Conservation (phyloP, 1,140 invertebrate species). For the Drosophila sproati region DNA sequence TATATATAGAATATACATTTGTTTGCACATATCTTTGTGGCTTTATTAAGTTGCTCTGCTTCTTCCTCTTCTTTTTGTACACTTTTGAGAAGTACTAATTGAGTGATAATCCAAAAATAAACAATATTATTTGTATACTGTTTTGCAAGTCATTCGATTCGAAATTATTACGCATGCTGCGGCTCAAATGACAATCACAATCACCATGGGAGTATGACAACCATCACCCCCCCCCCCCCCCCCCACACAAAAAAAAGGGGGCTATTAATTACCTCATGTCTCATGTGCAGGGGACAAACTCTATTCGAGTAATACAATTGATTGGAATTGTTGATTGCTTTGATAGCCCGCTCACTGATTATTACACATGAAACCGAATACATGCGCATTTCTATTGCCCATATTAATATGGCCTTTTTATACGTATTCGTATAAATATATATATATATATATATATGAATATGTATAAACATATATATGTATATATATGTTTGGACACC, state of each 20-base stretch:
- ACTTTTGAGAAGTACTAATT: not conserved
- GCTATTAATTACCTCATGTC: slow-evolving; percentile 35
- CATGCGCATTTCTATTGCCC: not conserved
- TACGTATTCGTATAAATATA: not conserved
- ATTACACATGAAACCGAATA: slow-evolving; percentile 3
- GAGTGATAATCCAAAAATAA: not conserved
- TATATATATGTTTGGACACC: not conserved
- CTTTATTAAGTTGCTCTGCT: not conserved
- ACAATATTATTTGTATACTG: not conserved
- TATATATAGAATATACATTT: not conserved
- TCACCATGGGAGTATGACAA: slow-evolving; percentile 32
- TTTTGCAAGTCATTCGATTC: slow-evolving; percentile 11
- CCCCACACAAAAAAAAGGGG: not conserved
- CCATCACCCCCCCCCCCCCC: not conserved
- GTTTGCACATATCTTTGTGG: not conserved
- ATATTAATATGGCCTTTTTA: slow-evolving; percentile 8
- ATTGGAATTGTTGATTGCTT: slow-evolving; percentile 30
- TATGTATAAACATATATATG: not conserved
- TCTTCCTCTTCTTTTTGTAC: not conserved
- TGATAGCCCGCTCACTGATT: slow-evolving; percentile 16
- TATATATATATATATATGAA: slow-evolving; percentile 8
- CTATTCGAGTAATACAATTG: slow-evolving; percentile 24
- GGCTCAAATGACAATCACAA: slow-evolving; percentile 3
- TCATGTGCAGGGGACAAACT: slow-evolving; percentile 1
- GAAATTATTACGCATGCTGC: slow-evolving; percentile 22